Base-by-base conservation (phyloP, 30 jellyfish, hydroid and myxozoan genomes). In the Catostylus mosaicus region DNA sequence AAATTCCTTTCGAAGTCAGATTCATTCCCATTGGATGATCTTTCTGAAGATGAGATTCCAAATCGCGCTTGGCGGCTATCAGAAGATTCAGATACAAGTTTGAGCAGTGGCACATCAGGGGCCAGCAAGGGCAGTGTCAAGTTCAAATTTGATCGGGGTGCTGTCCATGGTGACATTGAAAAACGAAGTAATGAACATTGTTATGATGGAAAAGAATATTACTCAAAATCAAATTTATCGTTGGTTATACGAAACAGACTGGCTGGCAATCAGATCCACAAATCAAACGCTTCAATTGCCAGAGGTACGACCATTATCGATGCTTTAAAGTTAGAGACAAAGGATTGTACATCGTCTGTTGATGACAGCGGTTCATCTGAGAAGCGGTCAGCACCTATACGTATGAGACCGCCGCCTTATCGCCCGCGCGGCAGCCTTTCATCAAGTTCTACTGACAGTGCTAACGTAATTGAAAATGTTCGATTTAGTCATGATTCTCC, bases 261-360 rank as follows among this genome's bases (percentile, higher is more conserved):
- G 6, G 92, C 92, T 45, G 77, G 67, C 67, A 62, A 30, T 62
- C 86, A 82, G 11, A 16, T 32, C 8, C 69, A 48, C 50, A 76
- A 35, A 38, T 27, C 85, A 61, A 57, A 29, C 51, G 74, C 85
- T 1, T 82, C 92, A 0, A 82, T 82, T 18, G 73, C 92, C 33
- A 74, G 92, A 67, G 92, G 92, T 31, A 82, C 86, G 0, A 82
- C 92, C 2, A 82, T 82, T n/a, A 70, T 82, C 38, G 92, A 82
- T 70, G 92, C 92, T 30, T 82, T 82, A 61, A 57, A 82, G 6
- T 62, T 82, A 30, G 92, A 82, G 20, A 68, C 69, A 38, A 52
- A 67, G 63, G 92, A 82, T 47, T 82, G 86, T n/a, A 32, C 32
- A 5, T 82, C 91, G 31, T 82, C 92, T 23, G 34, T 64, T 9